A percentile compares a stretch with the other conserved stretches of the same genome.
Evolutionary conservation across 2,113 vertebrate genomes (phyloP).

Genomic region (Dinomys branickii): DNA sequence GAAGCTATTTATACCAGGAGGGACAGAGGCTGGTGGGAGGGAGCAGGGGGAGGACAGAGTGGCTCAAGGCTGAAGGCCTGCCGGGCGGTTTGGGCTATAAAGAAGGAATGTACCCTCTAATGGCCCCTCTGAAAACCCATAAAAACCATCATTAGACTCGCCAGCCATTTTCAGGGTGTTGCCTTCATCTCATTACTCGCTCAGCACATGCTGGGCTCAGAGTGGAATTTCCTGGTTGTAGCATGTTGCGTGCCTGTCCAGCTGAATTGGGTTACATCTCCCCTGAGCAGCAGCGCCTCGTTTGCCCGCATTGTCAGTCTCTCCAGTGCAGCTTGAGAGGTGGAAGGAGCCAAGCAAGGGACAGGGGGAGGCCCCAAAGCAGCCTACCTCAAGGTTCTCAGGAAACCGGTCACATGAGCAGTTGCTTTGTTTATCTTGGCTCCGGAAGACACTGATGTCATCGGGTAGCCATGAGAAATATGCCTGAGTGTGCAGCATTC

Average conservation of each 20-base stretch:
- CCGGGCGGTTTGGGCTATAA: neutral
- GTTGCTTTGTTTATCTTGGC: slow-evolving; percentile 68
- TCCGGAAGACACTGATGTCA: slow-evolving; percentile 50
- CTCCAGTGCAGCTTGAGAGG: neutral
- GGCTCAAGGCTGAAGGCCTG: neutral
- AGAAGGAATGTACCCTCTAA: slow-evolving; percentile 15
- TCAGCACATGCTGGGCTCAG: slow-evolving; percentile 51
- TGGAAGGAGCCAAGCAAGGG: neutral
- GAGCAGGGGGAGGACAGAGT: neutral
- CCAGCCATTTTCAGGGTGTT: neutral
- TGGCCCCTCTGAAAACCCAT: slow-evolving; percentile 5
- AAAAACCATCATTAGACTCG: slow-evolving; percentile 53
- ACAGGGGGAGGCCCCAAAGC: neutral
- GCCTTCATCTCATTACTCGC: slow-evolving; percentile 30
- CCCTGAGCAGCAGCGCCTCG: neutral
- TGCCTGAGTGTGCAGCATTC: slow-evolving; percentile 25
- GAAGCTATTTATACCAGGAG: slow-evolving; percentile 42
- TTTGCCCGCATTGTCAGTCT: neutral
- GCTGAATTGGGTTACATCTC: neutral
- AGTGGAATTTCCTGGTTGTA: slow-evolving; percentile 48
- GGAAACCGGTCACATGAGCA: neutral
- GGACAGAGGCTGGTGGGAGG: neutral
- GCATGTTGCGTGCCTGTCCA: neutral
- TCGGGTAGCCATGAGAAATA: slow-evolving; percentile 25
- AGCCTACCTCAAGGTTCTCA: neutral